Percentiles rank a stretch among this genome's conserved stretches.
phyloP scores from a whole-genome alignment of 2,113 vertebrate genomes.

The Narcine bancroftii region DNA sequence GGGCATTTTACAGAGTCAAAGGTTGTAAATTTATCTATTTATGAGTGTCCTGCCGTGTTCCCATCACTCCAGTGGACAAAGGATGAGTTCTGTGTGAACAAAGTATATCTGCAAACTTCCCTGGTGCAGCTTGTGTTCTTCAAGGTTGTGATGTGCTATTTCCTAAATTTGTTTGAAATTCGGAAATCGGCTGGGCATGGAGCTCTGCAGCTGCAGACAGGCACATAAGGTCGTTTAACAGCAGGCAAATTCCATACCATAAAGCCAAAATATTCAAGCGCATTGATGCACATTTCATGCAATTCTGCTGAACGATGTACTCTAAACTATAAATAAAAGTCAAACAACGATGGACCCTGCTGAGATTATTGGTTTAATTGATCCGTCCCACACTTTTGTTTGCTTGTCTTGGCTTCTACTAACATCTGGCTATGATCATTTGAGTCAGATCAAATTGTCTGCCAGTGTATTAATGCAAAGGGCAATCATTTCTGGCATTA shows the following conservation, averaged over 20 bases:
- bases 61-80: conserved; percentile 50
- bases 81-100: conserved; percentile 43
- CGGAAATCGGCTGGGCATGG: not conserved
- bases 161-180: conserved; percentile 40
- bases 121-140: conserved; percentile 49
- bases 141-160: conserved; percentile 46
- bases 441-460: not conserved
- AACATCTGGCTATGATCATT: not conserved
- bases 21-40: conserved; percentile 61
- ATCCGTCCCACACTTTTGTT: not conserved
- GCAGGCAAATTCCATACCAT: not conserved
- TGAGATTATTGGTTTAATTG: not conserved
- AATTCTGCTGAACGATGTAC: not conserved
- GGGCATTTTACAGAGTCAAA: conserved; percentile 51
- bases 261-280: not conserved
- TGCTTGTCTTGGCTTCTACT: not conserved
- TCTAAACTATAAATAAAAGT: not conserved
- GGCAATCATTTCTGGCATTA: conserved; percentile 6
- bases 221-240: not conserved
- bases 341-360: not conserved
- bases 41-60: conserved; percentile 51
- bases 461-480: not conserved
- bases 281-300: not conserved
- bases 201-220: conserved; percentile 7
- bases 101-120: conserved; percentile 50